Evolutionary conservation across 2,888 invertebrate species (phyloP), one percentile per base, ranked within the genome.

Genomic region (Patella caerulea): DNA sequence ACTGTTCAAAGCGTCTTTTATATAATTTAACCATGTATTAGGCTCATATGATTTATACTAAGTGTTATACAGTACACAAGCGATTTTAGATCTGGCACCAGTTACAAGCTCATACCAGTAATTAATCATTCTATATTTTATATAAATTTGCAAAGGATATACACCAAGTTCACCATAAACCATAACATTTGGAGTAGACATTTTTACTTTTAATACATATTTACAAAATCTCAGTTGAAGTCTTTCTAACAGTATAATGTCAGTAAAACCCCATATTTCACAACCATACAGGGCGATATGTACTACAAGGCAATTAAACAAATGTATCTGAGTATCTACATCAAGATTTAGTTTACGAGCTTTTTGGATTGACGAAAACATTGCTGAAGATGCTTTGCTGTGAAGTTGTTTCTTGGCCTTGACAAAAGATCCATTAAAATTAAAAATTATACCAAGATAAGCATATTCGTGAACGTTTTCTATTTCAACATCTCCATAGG

Each of bases 201-300:
- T 72, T 54, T 55, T 73, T 56, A 77, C 65, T 24, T 73, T 77
- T n/a, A 77, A 73, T n/a, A 73, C 70, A 53, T 55, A 11, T 70
- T 77, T 77, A 73, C 77, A 77, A 70, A 77, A 77, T 53, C 55
- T 73, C 34, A 77, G 45, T 34, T 77, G 65, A 17, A 73, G 24
- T 70, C 73, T 59, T 77, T 77, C 34, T 34, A 34, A 34, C 34
- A 34, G 34, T 34, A 34, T 34, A 34, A 34, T 34, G 5, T 34
- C 34, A 34, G 34, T 34, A 29, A 29, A 29, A 29, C 29, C 29
- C 29, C 29, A 29, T 29, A 59, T 15, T 59, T 59, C 59, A 59
- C 59, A 59, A 7, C 59, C 59, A 19, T 59, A 59, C 59, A 59
- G 59, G 17, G 12, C 5, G 3, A n/a, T 59, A 11, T 19, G 59